These are phyloP conservation scores for Pitta sordida DNA, from an alignment of 2,113 vertebrate genomes.

Conservation along the genomic window DNA sequence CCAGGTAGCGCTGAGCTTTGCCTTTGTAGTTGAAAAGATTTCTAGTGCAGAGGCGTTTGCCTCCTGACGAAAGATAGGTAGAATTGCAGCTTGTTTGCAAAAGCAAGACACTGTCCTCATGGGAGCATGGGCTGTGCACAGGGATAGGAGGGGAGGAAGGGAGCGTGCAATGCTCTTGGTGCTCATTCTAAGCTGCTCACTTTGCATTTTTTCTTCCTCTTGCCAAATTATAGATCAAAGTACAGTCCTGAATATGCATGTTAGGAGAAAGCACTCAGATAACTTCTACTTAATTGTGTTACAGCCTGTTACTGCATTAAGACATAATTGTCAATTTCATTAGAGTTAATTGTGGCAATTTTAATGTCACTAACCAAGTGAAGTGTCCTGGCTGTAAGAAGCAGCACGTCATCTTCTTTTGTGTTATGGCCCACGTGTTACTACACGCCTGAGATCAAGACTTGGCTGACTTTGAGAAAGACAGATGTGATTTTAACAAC, in stretches of 20 bases:
- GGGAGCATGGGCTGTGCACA: background rate
- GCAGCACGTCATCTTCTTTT: background rate
- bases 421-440: background rate
- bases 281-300: slow-evolving; percentile 32
- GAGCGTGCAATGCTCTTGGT: background rate
- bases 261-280: background rate
- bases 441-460: background rate
- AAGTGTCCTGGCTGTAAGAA: background rate
- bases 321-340: slow-evolving; percentile 47
- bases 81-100: background rate
- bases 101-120: background rate
- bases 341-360: slow-evolving; percentile 51
- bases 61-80: background rate
- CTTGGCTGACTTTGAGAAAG: background rate
- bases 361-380: slow-evolving; percentile 20
- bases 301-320: slow-evolving; percentile 25
- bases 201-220: slow-evolving; percentile 1
- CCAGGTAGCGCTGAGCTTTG: background rate
- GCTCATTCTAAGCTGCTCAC: background rate
- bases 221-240: slow-evolving; percentile 22
- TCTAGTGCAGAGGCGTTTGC: background rate
- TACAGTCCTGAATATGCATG: background rate
- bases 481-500: background rate
- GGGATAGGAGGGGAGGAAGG: background rate
- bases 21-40: background rate